These are phyloP conservation scores for Smittia aterrima DNA, from an alignment of 2,888 invertebrate species.

Conservation along the genomic window DNA sequence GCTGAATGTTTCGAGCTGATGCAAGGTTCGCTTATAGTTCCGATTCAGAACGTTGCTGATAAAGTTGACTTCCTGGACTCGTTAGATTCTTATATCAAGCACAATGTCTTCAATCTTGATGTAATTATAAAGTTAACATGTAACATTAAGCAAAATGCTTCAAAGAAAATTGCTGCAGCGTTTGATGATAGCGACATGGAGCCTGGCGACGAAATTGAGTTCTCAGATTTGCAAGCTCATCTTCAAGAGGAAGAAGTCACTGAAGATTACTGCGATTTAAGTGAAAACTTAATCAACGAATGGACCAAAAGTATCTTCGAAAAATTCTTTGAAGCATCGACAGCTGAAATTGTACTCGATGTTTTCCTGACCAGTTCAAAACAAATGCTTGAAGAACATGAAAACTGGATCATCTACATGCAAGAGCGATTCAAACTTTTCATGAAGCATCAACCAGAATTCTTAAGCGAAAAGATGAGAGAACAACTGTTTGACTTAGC, in stretches of 20 bases:
- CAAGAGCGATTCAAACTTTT: slow-evolving; percentile 47
- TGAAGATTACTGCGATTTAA: slow-evolving; percentile 50
- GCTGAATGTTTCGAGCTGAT: slow-evolving; percentile 48
- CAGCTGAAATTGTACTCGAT: slow-evolving; percentile 47
- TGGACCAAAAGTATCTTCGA: slow-evolving; percentile 49
- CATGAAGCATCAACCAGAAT: slow-evolving; percentile 46
- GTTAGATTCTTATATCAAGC: not conserved
- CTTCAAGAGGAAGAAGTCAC: slow-evolving; percentile 47
- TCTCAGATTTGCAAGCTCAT: not conserved
- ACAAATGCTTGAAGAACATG: slow-evolving; percentile 42
- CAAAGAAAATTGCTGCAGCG: slow-evolving; percentile 42
- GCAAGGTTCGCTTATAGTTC: slow-evolving; percentile 43
- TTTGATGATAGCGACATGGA: slow-evolving; percentile 42
- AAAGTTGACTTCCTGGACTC: not conserved
- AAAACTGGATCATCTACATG: slow-evolving; percentile 46
- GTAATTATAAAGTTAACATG: slow-evolving; percentile 49
- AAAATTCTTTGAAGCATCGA: slow-evolving; percentile 47
- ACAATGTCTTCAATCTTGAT: slow-evolving; percentile 41
- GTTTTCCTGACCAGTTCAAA: slow-evolving; percentile 44
- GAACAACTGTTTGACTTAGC: slow-evolving; percentile 47
- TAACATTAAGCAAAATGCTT: slow-evolving; percentile 42
- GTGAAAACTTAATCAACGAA: slow-evolving; percentile 48
- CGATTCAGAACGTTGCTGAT: not conserved
- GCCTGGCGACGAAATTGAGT: slow-evolving; percentile 5
- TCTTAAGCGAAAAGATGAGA: slow-evolving; percentile 46